Evolutionary conservation across 1,140 invertebrate genomes (phyloP).

Genomic region (Caerostris darwini): DNA sequence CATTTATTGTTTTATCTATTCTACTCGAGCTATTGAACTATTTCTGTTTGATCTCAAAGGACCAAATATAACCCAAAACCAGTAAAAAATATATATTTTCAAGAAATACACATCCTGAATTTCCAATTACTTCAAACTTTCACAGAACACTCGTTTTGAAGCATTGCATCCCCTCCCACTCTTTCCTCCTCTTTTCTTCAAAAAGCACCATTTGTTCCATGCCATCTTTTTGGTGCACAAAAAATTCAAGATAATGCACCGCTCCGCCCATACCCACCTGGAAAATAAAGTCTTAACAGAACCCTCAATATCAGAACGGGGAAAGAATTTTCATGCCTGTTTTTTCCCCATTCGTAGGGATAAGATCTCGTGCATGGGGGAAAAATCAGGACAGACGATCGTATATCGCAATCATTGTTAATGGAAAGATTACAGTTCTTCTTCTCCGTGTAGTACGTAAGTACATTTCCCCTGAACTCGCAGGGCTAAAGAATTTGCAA

Average conservation of each 20-base stretch:
- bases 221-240: background rate
- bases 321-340: background rate
- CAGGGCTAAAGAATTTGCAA: constrained; percentile 7
- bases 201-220: background rate
- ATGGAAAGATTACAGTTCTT: background rate
- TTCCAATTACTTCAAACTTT: background rate
- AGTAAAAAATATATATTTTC: background rate
- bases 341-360: background rate
- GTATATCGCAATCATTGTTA: constrained; percentile 27
- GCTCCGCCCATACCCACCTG: background rate
- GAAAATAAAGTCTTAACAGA: background rate
- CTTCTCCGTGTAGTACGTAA: background rate
- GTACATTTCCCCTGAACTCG: background rate
- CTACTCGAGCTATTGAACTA: no score
- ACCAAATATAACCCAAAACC: background rate
- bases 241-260: background rate
- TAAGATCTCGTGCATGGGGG: constrained; percentile 9
- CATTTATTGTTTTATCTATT: no score
- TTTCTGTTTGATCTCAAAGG: no score
- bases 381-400: background rate
- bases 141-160: background rate
- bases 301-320: background rate
- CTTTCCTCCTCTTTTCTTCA: background rate
- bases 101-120: background rate
- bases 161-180: background rate